These are phyloP conservation scores for Umimayanthus chanpuru DNA, from an alignment of 92 coral and sea anemone genomes.

Conservation along the genomic window DNA sequence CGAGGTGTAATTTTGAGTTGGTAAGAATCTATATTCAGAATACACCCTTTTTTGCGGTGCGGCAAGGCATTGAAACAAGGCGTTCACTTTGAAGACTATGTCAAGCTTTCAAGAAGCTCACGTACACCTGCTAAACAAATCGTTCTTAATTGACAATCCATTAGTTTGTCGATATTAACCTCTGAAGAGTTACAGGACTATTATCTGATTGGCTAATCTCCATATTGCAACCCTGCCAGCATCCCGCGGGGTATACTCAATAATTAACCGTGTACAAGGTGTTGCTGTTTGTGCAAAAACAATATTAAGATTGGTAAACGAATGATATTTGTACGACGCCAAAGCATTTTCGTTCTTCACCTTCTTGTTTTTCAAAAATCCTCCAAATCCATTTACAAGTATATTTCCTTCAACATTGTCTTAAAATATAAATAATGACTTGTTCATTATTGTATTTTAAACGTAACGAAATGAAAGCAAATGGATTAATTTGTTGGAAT, in stretches of 20 bases:
- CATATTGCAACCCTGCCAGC: not conserved
- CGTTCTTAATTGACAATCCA: conserved; percentile 29
- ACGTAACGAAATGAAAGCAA: not conserved
- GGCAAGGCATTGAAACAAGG: no score
- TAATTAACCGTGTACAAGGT: conserved; percentile 17
- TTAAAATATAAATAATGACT: no score
- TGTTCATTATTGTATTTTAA: not conserved
- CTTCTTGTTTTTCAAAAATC: not conserved
- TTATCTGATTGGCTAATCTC: conserved; percentile 31
- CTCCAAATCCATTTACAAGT: not conserved
- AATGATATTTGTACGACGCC: not conserved
- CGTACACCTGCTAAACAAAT: conserved; percentile 22
- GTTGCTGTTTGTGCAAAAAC: not conserved
- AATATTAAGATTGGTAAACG: not conserved
- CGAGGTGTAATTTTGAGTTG: not conserved
- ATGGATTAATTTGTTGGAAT: not conserved
- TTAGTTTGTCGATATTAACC: conserved; percentile 16
- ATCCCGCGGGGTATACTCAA: conserved; percentile 22
- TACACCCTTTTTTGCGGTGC: not conserved
- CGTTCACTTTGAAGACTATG: not conserved
- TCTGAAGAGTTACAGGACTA: not conserved
- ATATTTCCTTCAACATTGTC: not conserved
- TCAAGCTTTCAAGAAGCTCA: not conserved
- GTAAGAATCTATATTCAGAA: not conserved
- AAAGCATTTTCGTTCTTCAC: not conserved